A percentile compares a stretch with the other conserved stretches of the same genome.
Conservation (phyloP, 2,113 vertebrate genomes). For the Myotis brandtii region DNA sequence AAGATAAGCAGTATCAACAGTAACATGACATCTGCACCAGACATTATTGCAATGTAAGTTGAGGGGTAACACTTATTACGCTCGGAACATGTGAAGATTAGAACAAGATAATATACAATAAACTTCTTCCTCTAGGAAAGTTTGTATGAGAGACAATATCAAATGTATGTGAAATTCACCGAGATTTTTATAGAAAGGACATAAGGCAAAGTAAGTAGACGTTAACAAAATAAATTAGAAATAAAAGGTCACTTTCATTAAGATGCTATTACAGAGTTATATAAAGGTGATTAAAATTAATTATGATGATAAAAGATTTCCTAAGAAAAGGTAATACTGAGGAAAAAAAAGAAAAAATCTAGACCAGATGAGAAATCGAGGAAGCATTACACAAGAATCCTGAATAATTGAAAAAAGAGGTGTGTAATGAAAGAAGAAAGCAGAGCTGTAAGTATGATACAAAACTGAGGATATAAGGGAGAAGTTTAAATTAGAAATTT, state of each 20-base stretch:
- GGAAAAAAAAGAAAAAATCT: background rate
- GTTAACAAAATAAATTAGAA: conserved; percentile 29
- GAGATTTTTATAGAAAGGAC: background rate
- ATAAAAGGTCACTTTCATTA: background rate
- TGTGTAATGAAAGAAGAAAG: background rate
- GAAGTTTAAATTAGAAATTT: conserved; percentile 28
- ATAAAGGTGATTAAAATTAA: background rate
- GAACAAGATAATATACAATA: background rate
- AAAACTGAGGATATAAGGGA: background rate
- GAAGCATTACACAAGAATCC: background rate
- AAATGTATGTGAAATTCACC: background rate
- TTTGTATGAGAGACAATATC: background rate
- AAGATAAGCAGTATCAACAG: background rate
- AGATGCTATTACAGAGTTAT: background rate
- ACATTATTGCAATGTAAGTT: background rate
- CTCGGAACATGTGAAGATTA: background rate
- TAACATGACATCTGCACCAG: background rate
- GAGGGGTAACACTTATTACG: background rate
- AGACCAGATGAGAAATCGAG: background rate
- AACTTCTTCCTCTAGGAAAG: background rate
- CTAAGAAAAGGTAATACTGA: background rate
- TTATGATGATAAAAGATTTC: background rate
- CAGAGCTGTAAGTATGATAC: background rate
- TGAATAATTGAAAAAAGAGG: background rate
- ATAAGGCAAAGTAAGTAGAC: background rate